Percentiles rank a stretch among this genome's conserved stretches.
phyloP scores from a whole-genome alignment of 2,888 invertebrate genomes.

The Catocala sponsa region DNA sequence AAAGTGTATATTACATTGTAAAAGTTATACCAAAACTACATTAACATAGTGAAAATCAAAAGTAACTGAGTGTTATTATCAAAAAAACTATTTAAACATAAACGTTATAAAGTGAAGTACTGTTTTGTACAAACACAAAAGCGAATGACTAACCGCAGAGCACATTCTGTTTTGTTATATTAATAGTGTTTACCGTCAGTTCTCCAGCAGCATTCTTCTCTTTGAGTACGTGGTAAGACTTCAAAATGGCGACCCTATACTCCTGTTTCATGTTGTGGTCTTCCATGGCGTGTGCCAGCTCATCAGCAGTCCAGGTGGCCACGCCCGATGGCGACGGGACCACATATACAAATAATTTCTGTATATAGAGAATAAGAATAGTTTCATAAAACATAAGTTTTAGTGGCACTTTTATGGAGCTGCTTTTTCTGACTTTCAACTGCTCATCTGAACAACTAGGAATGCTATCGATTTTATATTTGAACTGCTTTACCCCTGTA shows the following conservation, averaged over 20 bases:
- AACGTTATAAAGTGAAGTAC: no score
- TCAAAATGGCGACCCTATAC: slow-evolving; percentile 50
- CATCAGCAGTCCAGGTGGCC: slow-evolving; percentile 56
- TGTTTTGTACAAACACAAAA: no score
- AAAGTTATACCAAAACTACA: no score
- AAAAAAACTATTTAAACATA: no score
- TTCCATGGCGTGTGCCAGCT: slow-evolving; percentile 55
- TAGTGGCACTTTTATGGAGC: no score
- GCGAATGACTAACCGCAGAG: no score
- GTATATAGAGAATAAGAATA: neutral
- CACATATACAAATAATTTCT: slow-evolving; percentile 34
- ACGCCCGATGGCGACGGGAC: slow-evolving; percentile 47
- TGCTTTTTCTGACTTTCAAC: neutral
- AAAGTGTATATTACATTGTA: no score
- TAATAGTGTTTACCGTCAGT: slow-evolving; percentile 10
- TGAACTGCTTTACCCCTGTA: no score
- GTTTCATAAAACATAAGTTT: slow-evolving; percentile 1
- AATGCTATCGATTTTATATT: no score
- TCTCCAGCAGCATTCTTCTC: slow-evolving; percentile 16
- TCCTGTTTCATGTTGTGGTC: slow-evolving; percentile 55
- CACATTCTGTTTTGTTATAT: no score
- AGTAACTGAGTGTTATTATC: no score
- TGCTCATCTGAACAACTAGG: neutral
- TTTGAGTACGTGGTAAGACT: slow-evolving; percentile 42
- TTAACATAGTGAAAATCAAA: no score